Conservation (phyloP, 2,797 vertebrate genomes). For the Urosaurus nigricauda region DNA sequence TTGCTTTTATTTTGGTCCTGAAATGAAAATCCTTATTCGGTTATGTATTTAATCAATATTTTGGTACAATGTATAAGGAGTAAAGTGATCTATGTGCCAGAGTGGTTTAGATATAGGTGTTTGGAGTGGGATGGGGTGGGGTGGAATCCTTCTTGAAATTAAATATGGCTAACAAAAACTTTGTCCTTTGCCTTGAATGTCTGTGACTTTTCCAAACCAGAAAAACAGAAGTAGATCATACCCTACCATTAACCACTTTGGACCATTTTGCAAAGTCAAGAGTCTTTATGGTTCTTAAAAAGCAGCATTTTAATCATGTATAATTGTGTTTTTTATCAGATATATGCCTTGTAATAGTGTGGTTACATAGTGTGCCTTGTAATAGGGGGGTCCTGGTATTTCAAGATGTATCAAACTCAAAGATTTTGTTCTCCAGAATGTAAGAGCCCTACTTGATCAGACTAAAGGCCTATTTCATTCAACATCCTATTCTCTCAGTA, state of each 20-base stretch:
- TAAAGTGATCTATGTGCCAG: conserved; percentile 18
- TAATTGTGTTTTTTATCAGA: neutral
- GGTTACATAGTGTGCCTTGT: neutral
- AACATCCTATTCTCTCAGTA: neutral
- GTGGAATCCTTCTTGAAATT: conserved; percentile 32
- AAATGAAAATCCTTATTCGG: conserved; percentile 29
- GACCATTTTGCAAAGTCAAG: neutral
- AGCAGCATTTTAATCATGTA: neutral
- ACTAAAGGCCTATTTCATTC: too few relatives aligned
- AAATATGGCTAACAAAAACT: conserved; percentile 33
- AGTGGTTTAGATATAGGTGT: conserved; percentile 41
- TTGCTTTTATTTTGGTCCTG: conserved; percentile 29
- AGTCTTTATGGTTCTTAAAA: neutral
- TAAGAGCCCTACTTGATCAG: neutral
- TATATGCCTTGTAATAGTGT: neutral
- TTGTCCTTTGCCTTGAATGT: neutral
- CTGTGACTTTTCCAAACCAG: neutral
- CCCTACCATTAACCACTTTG: neutral
- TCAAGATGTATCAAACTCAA: conserved; percentile 11
- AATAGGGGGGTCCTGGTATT: neutral
- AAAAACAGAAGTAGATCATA: neutral
- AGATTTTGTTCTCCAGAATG: neutral
- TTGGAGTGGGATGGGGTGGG: conserved; percentile 15
- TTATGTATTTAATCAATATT: conserved; percentile 39
- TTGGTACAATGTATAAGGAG: conserved; percentile 31